Base-by-base conservation (phyloP, 2,797 vertebrate genomes). In the Mormyrops boulengeri region DNA sequence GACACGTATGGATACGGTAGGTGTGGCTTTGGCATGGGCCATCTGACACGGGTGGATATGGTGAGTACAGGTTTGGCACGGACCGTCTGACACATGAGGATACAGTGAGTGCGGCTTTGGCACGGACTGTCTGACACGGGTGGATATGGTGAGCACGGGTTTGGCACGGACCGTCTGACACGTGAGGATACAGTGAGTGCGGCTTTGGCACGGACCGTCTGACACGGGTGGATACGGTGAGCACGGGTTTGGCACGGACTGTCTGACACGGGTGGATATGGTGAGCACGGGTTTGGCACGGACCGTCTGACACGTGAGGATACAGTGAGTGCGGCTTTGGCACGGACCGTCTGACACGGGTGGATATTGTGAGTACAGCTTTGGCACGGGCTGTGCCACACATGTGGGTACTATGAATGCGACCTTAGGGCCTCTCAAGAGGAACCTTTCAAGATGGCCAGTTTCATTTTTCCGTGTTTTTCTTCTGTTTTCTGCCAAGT, bases 331-430 rank as follows among this genome's bases (percentile, higher is more conserved):
- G 52, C 52, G 52, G 44, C 44, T 47, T 47, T 47, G 44, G 44
- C 44, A 47, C 44, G 1, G 41, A 41, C 41, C 41, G 41, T 5
- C 44, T 47, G 44, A 47, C 44, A 41, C 53, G 17, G 1, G 17
- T 55, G 17, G 17, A 7, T 11, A 19, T 7, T 96, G 97, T 98
- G 93, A 95, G 96, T 95, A 41, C 7, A 5, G 73, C 12, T 1
- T 4, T 1, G 34, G 41, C 41, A 52, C 11, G 2, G 1, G 11
- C n/a, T n/a, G n/a, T n/a, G n/a, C n/a, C n/a, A n/a, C 52, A 53
- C 52, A 1, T 0, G 17, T 19, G 53, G 53, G 4, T 57, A n/a
- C 0, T 0, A 17, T 57, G 17, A 19, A 0, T 5, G 57, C n/a
- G 57, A 19, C 57, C n/a, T 60, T n/a, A 6, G n/a, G 9, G 66